Conservation (phyloP, 1,140 invertebrate species). For the Bombus sibiricus region DNA sequence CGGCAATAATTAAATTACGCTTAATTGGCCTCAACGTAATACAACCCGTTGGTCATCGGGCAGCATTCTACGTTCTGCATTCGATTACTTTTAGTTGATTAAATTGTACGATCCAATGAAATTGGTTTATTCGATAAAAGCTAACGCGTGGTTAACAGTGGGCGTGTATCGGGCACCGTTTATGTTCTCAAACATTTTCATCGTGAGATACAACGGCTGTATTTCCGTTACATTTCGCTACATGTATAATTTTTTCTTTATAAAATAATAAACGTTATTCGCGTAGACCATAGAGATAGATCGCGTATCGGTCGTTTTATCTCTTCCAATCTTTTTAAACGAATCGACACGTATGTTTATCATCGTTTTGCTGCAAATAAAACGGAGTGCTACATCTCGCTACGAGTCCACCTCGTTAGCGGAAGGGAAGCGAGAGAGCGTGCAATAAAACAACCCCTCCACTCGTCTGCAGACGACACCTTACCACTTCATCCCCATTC, state of each 20-base stretch:
- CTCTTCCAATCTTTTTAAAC: neutral
- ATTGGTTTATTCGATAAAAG: slow-evolving; percentile 51
- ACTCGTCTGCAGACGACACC: slow-evolving; percentile 10
- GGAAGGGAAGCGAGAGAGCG: slow-evolving; percentile 14
- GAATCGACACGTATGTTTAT: neutral
- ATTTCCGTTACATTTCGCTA: slow-evolving; percentile 3
- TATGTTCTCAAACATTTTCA: slow-evolving; percentile 14
- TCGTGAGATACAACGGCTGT: neutral
- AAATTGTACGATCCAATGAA: slow-evolving; percentile 45
- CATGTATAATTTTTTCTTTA: neutral
- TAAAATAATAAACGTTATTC: no score
- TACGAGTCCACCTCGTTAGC: slow-evolving; percentile 8
- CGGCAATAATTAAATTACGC: slow-evolving; percentile 38
- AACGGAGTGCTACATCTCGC: neutral
- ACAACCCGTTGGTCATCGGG: neutral
- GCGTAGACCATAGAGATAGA: no score
- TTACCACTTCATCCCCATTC: slow-evolving; percentile 17
- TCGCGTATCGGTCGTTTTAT: neutral
- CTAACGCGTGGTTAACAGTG: slow-evolving; percentile 22
- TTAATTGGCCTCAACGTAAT: slow-evolving; percentile 28
- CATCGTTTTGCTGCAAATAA: neutral
- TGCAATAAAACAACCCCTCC: slow-evolving; percentile 28
- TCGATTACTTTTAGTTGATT: slow-evolving; percentile 52
- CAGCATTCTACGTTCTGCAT: slow-evolving; percentile 8
- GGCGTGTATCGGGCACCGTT: neutral